Base-by-base conservation (phyloP, 2,797 vertebrate genomes). In the Peromyscus attwateri region DNA sequence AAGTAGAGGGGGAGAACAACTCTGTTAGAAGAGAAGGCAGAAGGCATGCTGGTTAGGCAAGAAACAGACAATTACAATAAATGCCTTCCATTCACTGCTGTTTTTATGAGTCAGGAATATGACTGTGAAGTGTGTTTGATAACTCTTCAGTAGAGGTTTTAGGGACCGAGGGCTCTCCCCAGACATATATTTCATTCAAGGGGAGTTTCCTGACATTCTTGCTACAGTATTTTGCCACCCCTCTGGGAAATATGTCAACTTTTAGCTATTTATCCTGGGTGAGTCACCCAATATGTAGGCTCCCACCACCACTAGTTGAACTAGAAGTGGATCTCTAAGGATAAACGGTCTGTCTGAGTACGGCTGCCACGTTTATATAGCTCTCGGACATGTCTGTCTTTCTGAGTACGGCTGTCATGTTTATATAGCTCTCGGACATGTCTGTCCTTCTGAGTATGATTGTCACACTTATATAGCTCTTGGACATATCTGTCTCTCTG, bases 141-240 rank as follows among this genome's bases (percentile, higher is more conserved):
- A 89, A 96, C 25, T 46, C 60, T 95, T 90, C 77, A 73, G 73
- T 92, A 60, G 89, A 87, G 27, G n/a, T 95, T 95, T 95, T 66
- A 96, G 79, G 71, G 80, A 87, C 37, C 70, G 71, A 91, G 75
- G 71, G 85, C 96, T 94, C 71, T 83, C 64, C 71, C 62, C 52
- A 66, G 55, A 62, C 68, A 84, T 57, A 14, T 40, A 76, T 92
- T 94, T 89, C 60, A 68, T 88, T 40, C 84, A 93, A 92, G 95
- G 71, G 19, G 60, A 96, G 83, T 96, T 95, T 95, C 57, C 83
- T 81, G 55, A 93, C 66, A 95, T 87, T 77, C 92, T 87, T 93
- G 43, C 21, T 77, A 43, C 8, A 70, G 66, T n/a, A 68, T 92
- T 46, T 87, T 83, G 43, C 81, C 79, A 89, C 40, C 40, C 62